Base-by-base conservation (phyloP, 2,797 vertebrate species). In the Alosa sapidissima region DNA sequence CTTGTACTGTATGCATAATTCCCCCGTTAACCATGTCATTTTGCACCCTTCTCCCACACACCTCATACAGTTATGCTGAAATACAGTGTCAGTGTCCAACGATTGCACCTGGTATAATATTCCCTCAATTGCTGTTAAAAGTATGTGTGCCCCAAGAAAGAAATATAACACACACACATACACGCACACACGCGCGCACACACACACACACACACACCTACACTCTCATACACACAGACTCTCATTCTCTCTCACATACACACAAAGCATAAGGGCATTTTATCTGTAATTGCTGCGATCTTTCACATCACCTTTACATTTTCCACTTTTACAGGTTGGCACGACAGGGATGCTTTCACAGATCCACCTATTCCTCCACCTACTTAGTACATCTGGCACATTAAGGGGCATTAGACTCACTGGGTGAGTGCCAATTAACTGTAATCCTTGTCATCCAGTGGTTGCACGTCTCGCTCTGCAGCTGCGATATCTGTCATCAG, bases 351-450 rank as follows among this genome's bases (percentile, higher is more conserved):
- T 47, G 72, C 72, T 78, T 47, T 78, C 72, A 45, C 72, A 78
- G 36, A 47, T n/a, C 72, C 72, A 78, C 13, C 72, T 21, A 47
- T 47, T 47, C 36, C 72, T 78, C 36, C 36, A 78, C 72, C 68
- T 78, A 21, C 72, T 78, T 47, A 47, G 72, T 78, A 78, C 72
- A 78, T 47, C 41, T 78, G 36, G 16, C 36, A 9, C 72, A 78
- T 78, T 78, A 78, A 45, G 72, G 41, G 41, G 72, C 72, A 78
- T 78, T 78, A 78, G 72, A 47, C 41, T 78, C 72, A 78, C 72
- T n/a, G 72, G 72, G 36, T 78, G 72, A 78, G 72, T 78, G 72
- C 72, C 72, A 78, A 78, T 78, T 78, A 78, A 78, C 41, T 78
- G 16, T 45, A 78, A 78, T 47, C 72, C 72, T 78, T 78, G 72